These are phyloP conservation scores for Zapus hudsonius DNA, from an alignment of 2,113 vertebrate species.

Conservation along the genomic window DNA sequence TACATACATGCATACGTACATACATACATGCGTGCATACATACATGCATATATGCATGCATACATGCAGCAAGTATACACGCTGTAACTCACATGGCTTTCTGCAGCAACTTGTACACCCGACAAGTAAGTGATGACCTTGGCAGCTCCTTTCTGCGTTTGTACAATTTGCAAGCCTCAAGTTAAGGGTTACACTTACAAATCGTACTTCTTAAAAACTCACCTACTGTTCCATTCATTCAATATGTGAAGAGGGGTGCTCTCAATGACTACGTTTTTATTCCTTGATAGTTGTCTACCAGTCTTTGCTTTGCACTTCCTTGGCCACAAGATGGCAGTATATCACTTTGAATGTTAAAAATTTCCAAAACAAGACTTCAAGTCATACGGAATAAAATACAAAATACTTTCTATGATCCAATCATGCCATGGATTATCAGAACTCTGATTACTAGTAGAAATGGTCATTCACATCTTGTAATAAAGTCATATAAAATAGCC, in stretches of 20 bases:
- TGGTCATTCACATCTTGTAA: no score
- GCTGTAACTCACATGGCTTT: neutral
- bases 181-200: neutral
- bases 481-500: no score
- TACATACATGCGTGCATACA: no score
- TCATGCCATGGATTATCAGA: no score
- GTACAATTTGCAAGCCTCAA: neutral
- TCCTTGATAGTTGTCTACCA: no score
- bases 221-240: neutral
- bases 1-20: no score
- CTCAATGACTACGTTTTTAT: no score
- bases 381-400: neutral
- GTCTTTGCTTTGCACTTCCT: neutral
- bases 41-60: no score
- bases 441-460: no score
- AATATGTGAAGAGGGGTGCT: neutral
- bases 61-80: no score
- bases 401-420: no score
- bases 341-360: slow-evolving; percentile 18
- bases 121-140: neutral
- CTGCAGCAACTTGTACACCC: no score
- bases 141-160: neutral
- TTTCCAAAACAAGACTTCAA: neutral
- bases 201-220: neutral
- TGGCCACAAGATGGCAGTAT: slow-evolving; percentile 66